These are phyloP conservation scores for Mohoua ochrocephala DNA, from an alignment of 2,113 vertebrate species.

Conservation along the genomic window DNA sequence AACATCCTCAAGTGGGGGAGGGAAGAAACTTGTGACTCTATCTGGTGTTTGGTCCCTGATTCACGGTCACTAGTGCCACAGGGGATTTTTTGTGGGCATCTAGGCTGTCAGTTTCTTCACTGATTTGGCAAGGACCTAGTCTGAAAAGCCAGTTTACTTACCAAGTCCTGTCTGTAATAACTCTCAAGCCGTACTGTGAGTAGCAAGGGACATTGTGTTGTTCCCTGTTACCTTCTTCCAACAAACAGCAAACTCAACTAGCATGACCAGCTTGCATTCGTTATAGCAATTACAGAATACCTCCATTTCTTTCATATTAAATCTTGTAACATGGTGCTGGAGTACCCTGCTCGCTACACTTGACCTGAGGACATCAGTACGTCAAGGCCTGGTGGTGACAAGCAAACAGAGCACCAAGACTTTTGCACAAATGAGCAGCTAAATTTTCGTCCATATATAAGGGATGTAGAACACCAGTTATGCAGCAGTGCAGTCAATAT, in stretches of 20 bases:
- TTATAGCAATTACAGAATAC: not conserved
- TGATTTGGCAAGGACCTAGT: not conserved
- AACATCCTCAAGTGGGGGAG: not conserved
- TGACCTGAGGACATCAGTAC: not conserved
- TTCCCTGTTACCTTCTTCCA: not conserved
- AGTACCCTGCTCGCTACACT: not conserved
- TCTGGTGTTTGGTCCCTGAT: not conserved
- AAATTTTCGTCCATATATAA: not conserved
- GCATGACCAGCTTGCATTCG: not conserved
- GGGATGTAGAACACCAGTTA: not conserved
- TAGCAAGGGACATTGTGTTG: not conserved
- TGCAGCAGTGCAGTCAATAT: not conserved
- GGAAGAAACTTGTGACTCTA: not conserved
- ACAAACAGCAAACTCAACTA: not conserved
- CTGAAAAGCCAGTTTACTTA: not conserved
- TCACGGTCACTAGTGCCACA: not conserved
- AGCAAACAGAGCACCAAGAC: not conserved
- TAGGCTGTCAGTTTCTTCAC: not conserved
- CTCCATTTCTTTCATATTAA: not conserved
- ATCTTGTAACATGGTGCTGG: not conserved
- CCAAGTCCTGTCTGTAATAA: not conserved
- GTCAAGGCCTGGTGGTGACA: not conserved
- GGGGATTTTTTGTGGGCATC: not conserved
- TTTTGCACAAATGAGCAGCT: not conserved
- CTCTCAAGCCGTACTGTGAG: not conserved